Percentiles rank a stretch among this genome's conserved stretches.
phyloP scores from a whole-genome alignment of 2,888 invertebrate genomes.

The Hofmannophila pseudospretella region DNA sequence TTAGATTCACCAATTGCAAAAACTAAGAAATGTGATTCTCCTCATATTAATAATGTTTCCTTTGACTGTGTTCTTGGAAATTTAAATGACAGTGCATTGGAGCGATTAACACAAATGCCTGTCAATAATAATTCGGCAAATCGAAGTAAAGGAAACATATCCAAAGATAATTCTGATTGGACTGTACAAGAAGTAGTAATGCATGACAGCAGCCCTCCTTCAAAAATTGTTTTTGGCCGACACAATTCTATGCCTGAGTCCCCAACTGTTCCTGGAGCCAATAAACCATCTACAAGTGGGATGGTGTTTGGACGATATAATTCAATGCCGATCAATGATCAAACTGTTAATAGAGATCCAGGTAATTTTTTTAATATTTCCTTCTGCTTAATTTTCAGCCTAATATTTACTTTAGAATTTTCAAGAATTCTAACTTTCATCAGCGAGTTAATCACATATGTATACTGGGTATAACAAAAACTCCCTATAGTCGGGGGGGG shows the following conservation, averaged over 20 bases:
- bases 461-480: too few relatives aligned
- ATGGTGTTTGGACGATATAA: constrained; percentile 60
- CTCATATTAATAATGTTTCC: constrained; percentile 60
- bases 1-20: constrained; percentile 51
- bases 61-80: constrained; percentile 66
- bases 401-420: too few relatives aligned
- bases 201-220: constrained; percentile 47
- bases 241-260: constrained; percentile 72
- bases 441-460: too few relatives aligned
- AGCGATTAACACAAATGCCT: constrained; percentile 58
- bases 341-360: constrained; percentile 31
- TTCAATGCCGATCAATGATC: constrained; percentile 60
- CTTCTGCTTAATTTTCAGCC: too few relatives aligned
- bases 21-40: constrained; percentile 44
- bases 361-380: too few relatives aligned
- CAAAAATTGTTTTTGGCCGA: constrained; percentile 51
- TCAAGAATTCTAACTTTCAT: too few relatives aligned
- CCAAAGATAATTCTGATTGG: constrained; percentile 33
- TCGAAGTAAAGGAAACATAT: constrained; percentile 19
- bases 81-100: constrained; percentile 66
- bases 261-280: constrained; percentile 39
- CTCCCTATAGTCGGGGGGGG: too few relatives aligned
- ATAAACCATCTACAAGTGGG: constrained; percentile 59
- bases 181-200: constrained; percentile 42
- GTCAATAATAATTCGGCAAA: constrained; percentile 26